Conservation (phyloP, 2,113 vertebrate species). For the Lepidiolamprologus cunningtoni region DNA sequence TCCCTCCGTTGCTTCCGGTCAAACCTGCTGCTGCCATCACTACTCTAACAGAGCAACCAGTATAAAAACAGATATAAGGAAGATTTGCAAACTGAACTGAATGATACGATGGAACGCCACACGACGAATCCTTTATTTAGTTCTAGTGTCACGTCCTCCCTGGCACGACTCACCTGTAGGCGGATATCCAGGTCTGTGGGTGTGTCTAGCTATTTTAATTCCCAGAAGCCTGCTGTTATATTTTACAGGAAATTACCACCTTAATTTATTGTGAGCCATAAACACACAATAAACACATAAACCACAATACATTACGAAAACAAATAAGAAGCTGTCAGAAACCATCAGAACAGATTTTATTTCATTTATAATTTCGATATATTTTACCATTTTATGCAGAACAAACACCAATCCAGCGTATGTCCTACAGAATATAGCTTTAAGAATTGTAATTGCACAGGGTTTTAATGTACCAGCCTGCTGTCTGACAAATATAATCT, state of each 20-base stretch:
- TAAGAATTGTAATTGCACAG: not conserved
- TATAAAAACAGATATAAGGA: not conserved
- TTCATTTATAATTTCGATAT: accelerated
- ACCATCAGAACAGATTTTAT: not conserved
- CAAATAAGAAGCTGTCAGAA: not conserved
- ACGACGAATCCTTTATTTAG: not conserved
- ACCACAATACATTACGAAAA: not conserved
- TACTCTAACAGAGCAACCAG: not conserved
- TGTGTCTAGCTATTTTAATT: not conserved
- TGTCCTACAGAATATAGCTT: not conserved
- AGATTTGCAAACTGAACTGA: not conserved
- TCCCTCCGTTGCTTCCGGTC: not conserved
- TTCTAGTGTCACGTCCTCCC: not conserved
- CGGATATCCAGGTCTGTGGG: not conserved
- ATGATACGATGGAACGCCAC: not conserved
- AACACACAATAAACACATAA: not conserved
- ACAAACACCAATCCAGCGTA: not conserved
- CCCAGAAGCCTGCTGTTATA: not conserved
- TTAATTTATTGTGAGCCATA: not conserved
- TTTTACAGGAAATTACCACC: not conserved
- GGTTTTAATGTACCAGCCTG: not conserved
- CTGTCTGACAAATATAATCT: not conserved
- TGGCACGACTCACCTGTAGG: not conserved
- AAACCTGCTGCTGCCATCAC: not conserved
- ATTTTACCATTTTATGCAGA: not conserved